A percentile compares a stretch with the other conserved stretches of the same genome.
Conservation (phyloP, 2,113 vertebrate genomes). For the Malurus melanocephalus region DNA sequence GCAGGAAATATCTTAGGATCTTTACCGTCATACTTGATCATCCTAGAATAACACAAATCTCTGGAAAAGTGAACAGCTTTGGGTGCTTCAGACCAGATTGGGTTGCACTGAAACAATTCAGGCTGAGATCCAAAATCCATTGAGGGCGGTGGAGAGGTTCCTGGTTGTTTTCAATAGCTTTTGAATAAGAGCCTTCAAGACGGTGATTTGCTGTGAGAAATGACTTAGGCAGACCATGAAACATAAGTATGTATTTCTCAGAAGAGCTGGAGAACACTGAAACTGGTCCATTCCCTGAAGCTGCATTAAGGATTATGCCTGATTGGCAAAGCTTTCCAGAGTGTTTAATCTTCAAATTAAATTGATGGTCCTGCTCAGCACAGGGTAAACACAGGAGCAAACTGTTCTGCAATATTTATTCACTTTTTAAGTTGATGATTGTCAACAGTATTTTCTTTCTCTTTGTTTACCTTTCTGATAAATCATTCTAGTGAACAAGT, state of each 20-base stretch:
- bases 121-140: background rate
- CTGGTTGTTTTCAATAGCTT: background rate
- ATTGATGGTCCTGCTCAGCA: background rate
- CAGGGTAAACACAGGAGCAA: background rate
- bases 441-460: background rate
- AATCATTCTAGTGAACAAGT: constrained; percentile 6
- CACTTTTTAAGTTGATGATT: background rate
- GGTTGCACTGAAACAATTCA: background rate
- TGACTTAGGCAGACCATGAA: background rate
- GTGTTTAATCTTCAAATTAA: constrained; percentile 20
- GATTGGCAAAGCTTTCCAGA: constrained; percentile 2
- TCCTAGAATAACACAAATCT: background rate
- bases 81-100: background rate
- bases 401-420: background rate
- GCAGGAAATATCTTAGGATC: background rate
- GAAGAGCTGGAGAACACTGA: background rate
- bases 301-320: background rate
- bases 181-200: background rate
- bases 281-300: background rate
- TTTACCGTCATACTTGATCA: background rate
- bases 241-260: background rate
- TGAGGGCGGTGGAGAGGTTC: background rate
- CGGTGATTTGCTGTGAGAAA: background rate
- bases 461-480: constrained; percentile 14
- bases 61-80: background rate